phyloP scores from a whole-genome alignment of 2,888 invertebrate genomes.

The Hoplodrina blanda region DNA sequence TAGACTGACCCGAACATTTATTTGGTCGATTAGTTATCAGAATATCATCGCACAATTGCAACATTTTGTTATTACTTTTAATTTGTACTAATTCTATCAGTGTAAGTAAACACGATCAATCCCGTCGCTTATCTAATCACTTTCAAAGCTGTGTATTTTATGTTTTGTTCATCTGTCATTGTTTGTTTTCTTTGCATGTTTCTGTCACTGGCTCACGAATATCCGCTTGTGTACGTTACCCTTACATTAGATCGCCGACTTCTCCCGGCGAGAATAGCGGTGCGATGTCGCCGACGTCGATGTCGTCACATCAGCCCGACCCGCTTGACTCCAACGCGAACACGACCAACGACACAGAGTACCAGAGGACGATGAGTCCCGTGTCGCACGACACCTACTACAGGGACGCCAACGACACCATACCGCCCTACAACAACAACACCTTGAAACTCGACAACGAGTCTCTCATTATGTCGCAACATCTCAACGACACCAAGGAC shows the following conservation, averaged over 20 bases:
- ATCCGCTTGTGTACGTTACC: slow-evolving; percentile 87
- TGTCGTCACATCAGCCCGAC: slow-evolving; percentile 78
- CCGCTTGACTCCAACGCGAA: slow-evolving; percentile 79
- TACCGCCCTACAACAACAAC: slow-evolving; percentile 86
- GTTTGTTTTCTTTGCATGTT: slow-evolving; percentile 89
- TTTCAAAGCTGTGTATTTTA: slow-evolving; percentile 70
- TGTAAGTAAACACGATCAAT: slow-evolving; percentile 68
- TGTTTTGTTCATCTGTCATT: slow-evolving; percentile 79
- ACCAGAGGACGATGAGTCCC: slow-evolving; percentile 84
- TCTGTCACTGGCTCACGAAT: slow-evolving; percentile 89
- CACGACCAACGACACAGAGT: slow-evolving; percentile 77
- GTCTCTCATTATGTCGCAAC: slow-evolving; percentile 85
- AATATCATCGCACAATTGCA: slow-evolving; percentile 72
- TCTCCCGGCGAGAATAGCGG: slow-evolving; percentile 84
- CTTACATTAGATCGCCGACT: slow-evolving; percentile 87
- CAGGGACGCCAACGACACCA: slow-evolving; percentile 74
- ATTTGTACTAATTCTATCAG: slow-evolving; percentile 69
- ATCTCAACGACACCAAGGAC: slow-evolving; percentile 83
- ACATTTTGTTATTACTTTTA: slow-evolving; percentile 71
- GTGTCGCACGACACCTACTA: slow-evolving; percentile 92
- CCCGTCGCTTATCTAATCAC: slow-evolving; percentile 81
- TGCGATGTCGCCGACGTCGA: slow-evolving; percentile 86
- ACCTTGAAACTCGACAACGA: slow-evolving; percentile 88
- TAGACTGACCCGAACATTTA: slow-evolving; percentile 63
- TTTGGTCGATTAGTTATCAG: slow-evolving; percentile 57